A percentile compares a stretch with the other conserved stretches of the same genome.
Conservation (phyloP, 2,113 vertebrate species). For the Nansenia antarctica region DNA sequence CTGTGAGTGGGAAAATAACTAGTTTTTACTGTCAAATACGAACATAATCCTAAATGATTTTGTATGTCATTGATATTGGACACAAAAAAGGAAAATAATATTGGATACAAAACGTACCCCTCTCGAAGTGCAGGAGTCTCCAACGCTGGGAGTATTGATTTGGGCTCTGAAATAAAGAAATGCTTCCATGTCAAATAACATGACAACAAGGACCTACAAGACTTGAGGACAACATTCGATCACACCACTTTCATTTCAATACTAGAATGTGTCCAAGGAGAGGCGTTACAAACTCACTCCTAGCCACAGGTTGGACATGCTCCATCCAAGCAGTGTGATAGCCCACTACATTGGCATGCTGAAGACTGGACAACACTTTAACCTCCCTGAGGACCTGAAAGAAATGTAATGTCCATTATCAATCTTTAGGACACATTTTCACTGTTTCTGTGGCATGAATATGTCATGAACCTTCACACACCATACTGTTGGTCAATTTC, state of each 20-base stretch:
- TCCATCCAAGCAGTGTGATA: conserved; percentile 99
- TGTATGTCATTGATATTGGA: not conserved
- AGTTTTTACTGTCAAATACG: not conserved
- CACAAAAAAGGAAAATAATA: no score
- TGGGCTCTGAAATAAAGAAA: conserved; percentile 44
- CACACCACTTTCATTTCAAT: not conserved
- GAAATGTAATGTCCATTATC: no score
- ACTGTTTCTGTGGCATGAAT: not conserved
- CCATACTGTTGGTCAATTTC: no score
- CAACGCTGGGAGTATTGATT: conserved; percentile 58
- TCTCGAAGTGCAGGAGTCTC: conserved; percentile 50
- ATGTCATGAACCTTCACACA: no score
- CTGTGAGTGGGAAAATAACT: conserved; percentile 16
- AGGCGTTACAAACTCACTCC: conserved; percentile 44
- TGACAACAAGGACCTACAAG: not conserved
- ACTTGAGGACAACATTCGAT: not conserved
- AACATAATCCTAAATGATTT: not conserved
- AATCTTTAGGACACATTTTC: not conserved
- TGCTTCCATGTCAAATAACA: not conserved
- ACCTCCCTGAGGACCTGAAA: conserved; percentile 91
- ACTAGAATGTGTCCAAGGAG: not conserved
- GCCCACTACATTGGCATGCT: conserved; percentile 89
- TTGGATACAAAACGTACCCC: conserved; percentile 42
- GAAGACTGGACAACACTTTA: conserved; percentile 92
- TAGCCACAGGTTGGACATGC: conserved; percentile 79